Conservation (phyloP, 1,140 invertebrate genomes). For the Copidosoma floridanum region DNA sequence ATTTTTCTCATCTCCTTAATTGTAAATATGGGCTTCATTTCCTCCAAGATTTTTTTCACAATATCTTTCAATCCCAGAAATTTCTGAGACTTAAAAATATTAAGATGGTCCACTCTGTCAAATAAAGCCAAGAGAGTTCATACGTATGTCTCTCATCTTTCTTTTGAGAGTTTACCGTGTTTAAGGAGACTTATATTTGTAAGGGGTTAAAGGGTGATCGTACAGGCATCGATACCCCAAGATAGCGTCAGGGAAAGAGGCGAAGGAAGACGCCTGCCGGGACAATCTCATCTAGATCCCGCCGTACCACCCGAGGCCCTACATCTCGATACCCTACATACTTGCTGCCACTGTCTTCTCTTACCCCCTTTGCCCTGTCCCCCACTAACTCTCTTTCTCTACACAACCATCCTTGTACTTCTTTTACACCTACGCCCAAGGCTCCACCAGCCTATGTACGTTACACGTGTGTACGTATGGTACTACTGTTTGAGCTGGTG, state of each 20-base stretch:
- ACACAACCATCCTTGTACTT: too few species aligned
- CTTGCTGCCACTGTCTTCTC: conserved; percentile 26
- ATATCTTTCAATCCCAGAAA: too few species aligned
- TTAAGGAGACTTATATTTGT: conserved; percentile 39
- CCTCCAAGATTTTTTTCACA: too few species aligned
- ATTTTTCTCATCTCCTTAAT: too few species aligned
- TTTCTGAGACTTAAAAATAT: too few species aligned
- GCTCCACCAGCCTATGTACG: neutral
- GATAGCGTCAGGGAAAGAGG: neutral
- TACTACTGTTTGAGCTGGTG: conserved; percentile 36
- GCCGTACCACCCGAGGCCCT: conserved; percentile 53
- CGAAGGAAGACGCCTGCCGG: conserved; percentile 40
- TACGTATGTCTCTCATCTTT: too few species aligned
- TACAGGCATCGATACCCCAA: conserved; percentile 29
- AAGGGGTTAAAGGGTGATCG: conserved; percentile 52
- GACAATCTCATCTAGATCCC: conserved; percentile 58
- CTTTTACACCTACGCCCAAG: too few species aligned
- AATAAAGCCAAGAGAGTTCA: too few species aligned
- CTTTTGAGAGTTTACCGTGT: conserved; percentile 50
- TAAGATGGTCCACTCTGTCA: too few species aligned
- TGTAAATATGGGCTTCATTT: too few species aligned
- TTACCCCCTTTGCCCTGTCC: too few species aligned
- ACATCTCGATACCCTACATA: conserved; percentile 46
- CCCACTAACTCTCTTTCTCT: too few species aligned
- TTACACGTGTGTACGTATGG: conserved; percentile 37